These are phyloP conservation scores for Sycophaga agraensis DNA, from an alignment of 1,140 invertebrate species.

Conservation along the genomic window DNA sequence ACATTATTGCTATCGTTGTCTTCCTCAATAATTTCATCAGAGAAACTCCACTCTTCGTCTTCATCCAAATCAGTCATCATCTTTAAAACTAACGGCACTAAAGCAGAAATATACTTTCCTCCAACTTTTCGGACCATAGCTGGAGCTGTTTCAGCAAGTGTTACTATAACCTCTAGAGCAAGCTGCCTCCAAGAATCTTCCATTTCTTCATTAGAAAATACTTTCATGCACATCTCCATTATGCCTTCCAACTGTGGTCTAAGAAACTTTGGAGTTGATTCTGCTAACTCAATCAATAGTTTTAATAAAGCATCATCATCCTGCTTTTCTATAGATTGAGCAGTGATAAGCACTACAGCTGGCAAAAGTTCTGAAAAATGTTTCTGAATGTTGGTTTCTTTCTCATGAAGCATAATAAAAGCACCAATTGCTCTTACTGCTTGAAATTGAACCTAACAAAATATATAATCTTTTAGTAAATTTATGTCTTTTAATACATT, in stretches of 20 bases:
- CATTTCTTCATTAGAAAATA: conserved; percentile 65
- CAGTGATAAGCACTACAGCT: conserved; percentile 70
- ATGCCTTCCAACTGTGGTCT: conserved; percentile 83
- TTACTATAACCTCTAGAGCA: conserved; percentile 91
- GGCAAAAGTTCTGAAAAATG: conserved; percentile 85
- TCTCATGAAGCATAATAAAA: conserved; percentile 90
- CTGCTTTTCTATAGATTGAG: conserved; percentile 76
- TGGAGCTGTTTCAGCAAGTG: conserved; percentile 90
- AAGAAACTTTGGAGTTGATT: conserved; percentile 90
- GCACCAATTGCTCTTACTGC: conserved; percentile 83
- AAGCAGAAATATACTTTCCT: conserved; percentile 73
- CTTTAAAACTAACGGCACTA: conserved; percentile 82
- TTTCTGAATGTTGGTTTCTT: conserved; percentile 83
- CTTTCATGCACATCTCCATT: conserved; percentile 89
- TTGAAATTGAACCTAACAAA: conserved; percentile 69
- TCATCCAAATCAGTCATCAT: conserved; percentile 99
- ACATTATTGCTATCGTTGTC: conserved; percentile 86
- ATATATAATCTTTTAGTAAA: not conserved
- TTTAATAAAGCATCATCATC: conserved; percentile 91
- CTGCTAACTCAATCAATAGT: conserved; percentile 89
- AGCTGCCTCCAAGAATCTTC: conserved; percentile 88
- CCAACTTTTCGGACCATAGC: conserved; percentile 92
- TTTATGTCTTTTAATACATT: no score
- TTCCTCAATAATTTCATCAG: conserved; percentile 70
- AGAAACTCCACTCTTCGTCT: conserved; percentile 75